Evolutionary conservation across 2,888 invertebrate genomes (phyloP).

Genomic region (Conistra vaccinii): DNA sequence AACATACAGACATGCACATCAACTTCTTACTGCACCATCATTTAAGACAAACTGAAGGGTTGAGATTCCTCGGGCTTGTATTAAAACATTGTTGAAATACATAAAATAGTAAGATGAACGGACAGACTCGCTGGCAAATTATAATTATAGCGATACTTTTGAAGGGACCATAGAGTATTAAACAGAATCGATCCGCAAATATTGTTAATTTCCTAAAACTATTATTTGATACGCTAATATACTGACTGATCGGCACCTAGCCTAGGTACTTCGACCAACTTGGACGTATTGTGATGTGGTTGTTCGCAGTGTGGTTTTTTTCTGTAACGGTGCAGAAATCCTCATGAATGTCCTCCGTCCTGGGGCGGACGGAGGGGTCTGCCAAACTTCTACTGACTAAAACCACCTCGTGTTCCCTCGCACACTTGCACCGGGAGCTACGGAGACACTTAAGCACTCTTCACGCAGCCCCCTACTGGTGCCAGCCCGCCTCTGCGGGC

Average conservation of each 20-base stretch:
- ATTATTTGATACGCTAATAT: neutral
- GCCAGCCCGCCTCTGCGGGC: too few relatives aligned
- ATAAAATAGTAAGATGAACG: constrained; percentile 75
- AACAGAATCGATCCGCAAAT: neutral
- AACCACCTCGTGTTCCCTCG: too few relatives aligned
- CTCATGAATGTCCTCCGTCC: too few relatives aligned
- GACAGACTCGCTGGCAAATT: constrained; percentile 65
- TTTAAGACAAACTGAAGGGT: constrained; percentile 1
- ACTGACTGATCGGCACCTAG: neutral
- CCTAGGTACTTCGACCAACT: neutral
- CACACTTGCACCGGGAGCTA: too few relatives aligned
- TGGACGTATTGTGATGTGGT: neutral
- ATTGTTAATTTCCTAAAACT: neutral
- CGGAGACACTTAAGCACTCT: too few relatives aligned
- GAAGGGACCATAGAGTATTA: constrained; percentile 37
- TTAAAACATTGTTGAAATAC: constrained; percentile 77
- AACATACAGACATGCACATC: constrained; percentile 38
- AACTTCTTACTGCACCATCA: constrained; percentile 17
- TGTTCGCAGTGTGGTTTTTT: too few relatives aligned
- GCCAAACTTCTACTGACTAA: too few relatives aligned
- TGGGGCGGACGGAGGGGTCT: too few relatives aligned
- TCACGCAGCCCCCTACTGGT: too few relatives aligned
- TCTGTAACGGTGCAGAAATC: too few relatives aligned
- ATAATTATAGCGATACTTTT: constrained; percentile 66
- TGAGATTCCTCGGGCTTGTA: constrained; percentile 66